Base-by-base conservation (phyloP, 2,888 invertebrate species). In the Melipona bicolor region DNA sequence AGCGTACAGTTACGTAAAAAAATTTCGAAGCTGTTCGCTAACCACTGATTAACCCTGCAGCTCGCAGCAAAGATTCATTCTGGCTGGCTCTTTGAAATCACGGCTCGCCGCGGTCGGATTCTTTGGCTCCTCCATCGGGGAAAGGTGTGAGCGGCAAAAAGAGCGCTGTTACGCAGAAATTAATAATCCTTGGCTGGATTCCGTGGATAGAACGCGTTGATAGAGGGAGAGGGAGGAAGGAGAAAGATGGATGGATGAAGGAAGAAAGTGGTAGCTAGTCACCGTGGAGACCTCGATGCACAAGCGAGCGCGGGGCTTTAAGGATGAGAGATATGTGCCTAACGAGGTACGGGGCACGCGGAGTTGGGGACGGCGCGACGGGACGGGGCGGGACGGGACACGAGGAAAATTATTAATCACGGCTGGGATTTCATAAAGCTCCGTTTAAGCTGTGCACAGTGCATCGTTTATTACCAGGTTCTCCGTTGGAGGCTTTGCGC, bases 381-480 rank as follows among this genome's bases (percentile, higher is more conserved):
- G 72, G 27, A 27, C 27, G 27, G 27, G 27, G 1, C 17, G 74
- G 54, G 50, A 32, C n/a, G 71, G 77, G 68, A 79, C 50, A 62
- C 86, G 86, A 87, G 87, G 89, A 89, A 90, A 92, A 93, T 94
- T 94, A 94, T 94, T 94, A 94, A 94, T 94, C 93, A 93, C 91
- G 87, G 90, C 91, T 82, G 87, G 92, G 93, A 94, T 94, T 92
- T 93, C 93, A 93, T 94, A 93, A 94, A 94, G 93, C 92, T 92
- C 91, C 89, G 91, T 89, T 91, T 91, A 91, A 92, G 92, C 93
- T 91, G 79, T 81, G 91, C 87, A 90, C 90, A 90, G 92, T 91
- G 90, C 91, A 92, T 91, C 92, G 91, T 92, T 93, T 91, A 92
- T 92, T 92, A 93, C 91, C 88, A 84, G 87, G 79, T 90, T 89